A percentile compares a stretch with the other conserved stretches of the same genome.
phyloP scores from a whole-genome alignment of 2,888 invertebrate species.

The Ptilodon capucinus region DNA sequence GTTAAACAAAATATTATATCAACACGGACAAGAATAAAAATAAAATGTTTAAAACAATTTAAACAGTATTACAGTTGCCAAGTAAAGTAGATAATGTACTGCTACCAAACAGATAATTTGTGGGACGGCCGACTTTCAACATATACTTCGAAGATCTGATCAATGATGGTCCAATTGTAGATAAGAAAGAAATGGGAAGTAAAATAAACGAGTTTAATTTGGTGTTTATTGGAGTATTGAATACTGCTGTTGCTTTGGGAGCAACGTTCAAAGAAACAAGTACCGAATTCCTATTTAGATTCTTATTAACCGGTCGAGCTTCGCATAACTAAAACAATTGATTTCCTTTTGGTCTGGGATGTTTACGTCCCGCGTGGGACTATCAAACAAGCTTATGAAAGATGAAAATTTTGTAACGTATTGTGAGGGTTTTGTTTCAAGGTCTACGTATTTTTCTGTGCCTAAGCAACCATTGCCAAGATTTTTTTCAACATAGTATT shows the following conservation, averaged over 20 bases:
- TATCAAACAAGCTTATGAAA: too few relatives aligned
- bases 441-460: too few relatives aligned
- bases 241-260: background rate
- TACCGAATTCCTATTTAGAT: too few relatives aligned
- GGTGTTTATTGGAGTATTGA: background rate
- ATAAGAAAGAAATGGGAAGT: slow-evolving; percentile 19
- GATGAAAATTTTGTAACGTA: background rate
- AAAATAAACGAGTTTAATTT: background rate
- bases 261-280: background rate
- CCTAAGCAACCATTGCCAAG: too few relatives aligned
- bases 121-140: slow-evolving; percentile 38
- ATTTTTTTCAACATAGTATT: too few relatives aligned
- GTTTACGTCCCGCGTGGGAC: too few relatives aligned
- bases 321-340: too few relatives aligned
- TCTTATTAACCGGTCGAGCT: too few relatives aligned
- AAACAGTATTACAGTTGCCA: slow-evolving; percentile 27
- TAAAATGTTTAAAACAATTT: slow-evolving; percentile 22
- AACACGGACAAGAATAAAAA: slow-evolving; percentile 29
- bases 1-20: slow-evolving; percentile 17
- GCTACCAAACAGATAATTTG: slow-evolving; percentile 33
- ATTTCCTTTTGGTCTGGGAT: too few relatives aligned
- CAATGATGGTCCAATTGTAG: slow-evolving; percentile 19
- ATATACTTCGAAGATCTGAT: slow-evolving; percentile 29
- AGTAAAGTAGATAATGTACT: slow-evolving; percentile 30
- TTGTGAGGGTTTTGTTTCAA: too few relatives aligned